Evolutionary conservation across 1,140 invertebrate species (phyloP).

Genomic region (Sweltsa coloradensis): DNA sequence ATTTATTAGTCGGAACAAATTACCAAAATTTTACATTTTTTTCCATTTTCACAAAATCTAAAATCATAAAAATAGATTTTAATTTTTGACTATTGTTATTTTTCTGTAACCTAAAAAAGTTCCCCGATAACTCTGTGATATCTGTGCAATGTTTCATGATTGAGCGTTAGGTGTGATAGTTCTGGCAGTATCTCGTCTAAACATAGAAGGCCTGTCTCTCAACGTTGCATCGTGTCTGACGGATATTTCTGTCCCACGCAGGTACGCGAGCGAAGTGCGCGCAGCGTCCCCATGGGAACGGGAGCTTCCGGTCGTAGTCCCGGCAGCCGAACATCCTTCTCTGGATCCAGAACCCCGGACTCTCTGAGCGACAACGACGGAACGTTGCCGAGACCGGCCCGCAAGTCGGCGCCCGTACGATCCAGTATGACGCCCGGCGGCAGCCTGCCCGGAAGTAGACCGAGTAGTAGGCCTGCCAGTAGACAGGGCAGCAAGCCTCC

Average conservation of each 20-base stretch:
- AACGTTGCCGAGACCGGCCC: conserved; percentile 31
- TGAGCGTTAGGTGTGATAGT: too few relatives aligned
- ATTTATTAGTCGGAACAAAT: too few relatives aligned
- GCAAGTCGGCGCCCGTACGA: conserved; percentile 22
- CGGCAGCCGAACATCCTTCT: conserved; percentile 54
- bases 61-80: too few relatives aligned
- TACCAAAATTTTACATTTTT: too few relatives aligned
- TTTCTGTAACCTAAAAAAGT: too few relatives aligned
- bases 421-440: conserved; percentile 33
- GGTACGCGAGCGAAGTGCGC: conserved; percentile 77
- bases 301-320: conserved; percentile 7
- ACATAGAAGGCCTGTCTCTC: background rate
- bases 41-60: too few relatives aligned
- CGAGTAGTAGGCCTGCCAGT: conserved; percentile 66
- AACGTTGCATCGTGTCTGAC: background rate
- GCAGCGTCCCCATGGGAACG: conserved; percentile 70
- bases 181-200: background rate
- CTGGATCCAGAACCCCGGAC: conserved; percentile 73
- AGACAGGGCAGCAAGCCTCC: conserved; percentile 77
- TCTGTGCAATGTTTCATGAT: too few relatives aligned
- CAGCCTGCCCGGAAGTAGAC: conserved; percentile 29
- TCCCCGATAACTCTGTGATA: too few relatives aligned
- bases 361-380: conserved; percentile 78
- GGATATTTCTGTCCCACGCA: conserved; percentile 29
- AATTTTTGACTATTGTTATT: too few relatives aligned